phyloP scores from a whole-genome alignment of 2,888 invertebrate genomes.

The Girardia tigrina region DNA sequence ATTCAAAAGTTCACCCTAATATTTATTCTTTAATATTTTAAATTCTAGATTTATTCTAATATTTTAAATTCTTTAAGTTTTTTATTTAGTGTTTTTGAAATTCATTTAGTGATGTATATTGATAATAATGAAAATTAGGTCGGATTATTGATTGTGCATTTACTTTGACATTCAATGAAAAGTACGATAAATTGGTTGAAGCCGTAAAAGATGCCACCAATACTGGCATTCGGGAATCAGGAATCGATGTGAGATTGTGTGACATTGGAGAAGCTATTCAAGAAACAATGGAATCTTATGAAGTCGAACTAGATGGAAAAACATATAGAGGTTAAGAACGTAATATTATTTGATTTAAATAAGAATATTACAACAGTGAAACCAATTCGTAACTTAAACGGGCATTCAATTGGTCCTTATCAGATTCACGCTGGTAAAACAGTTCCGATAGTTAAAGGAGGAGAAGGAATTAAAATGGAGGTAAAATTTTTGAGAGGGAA shows the following conservation, averaged over 20 bases:
- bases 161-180: slow-evolving; percentile 85
- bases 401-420: slow-evolving; percentile 98
- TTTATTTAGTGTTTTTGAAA: too few relatives aligned
- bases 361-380: slow-evolving; percentile 56
- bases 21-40: too few relatives aligned
- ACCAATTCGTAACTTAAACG: slow-evolving; percentile 91
- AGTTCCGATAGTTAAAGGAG: slow-evolving; percentile 96
- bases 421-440: slow-evolving; percentile 82
- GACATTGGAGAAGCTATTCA: slow-evolving; percentile 89
- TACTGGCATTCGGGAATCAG: slow-evolving; percentile 82
- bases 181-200: slow-evolving; percentile 69
- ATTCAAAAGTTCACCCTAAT: too few relatives aligned
- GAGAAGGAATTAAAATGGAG: slow-evolving; percentile 92
- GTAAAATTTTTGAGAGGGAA: too few relatives aligned
- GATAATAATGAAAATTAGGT: too few relatives aligned
- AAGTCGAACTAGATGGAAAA: slow-evolving; percentile 88
- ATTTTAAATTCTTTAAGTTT: too few relatives aligned
- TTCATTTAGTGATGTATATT: too few relatives aligned
- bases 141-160: slow-evolving; percentile 97
- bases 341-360: neutral
- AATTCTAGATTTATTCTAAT: too few relatives aligned
- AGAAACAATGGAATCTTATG: slow-evolving; percentile 98
- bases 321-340: slow-evolving; percentile 61
- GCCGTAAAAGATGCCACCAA: slow-evolving; percentile 96
- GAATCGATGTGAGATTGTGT: slow-evolving; percentile 89